These are phyloP conservation scores for Geodia barretti DNA, from an alignment of 37 sponge, comb jelly and placozoan genomes.

Conservation along the genomic window DNA sequence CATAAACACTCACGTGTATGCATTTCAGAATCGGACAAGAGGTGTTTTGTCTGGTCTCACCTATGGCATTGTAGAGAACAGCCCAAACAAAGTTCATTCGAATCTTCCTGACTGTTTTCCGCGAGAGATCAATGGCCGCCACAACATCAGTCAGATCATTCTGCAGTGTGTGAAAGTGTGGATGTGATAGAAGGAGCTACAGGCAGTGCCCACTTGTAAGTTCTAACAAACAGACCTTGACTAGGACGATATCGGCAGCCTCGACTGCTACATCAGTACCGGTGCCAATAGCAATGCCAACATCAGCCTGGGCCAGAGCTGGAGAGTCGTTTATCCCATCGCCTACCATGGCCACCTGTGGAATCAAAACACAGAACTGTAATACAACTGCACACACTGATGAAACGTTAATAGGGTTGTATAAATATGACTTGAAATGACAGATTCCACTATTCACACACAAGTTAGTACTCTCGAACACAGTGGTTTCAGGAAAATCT, in stretches of 20 bases:
- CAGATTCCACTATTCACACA: too few species aligned
- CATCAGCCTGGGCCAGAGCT: slow-evolving; percentile 92
- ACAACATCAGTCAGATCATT: slow-evolving; percentile 83
- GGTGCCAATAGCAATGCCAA: slow-evolving; percentile 89
- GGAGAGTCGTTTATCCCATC: slow-evolving; percentile 96
- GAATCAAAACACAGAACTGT: neutral
- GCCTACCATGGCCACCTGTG: slow-evolving; percentile 64
- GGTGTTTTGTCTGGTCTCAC: too few species aligned
- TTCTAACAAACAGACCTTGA: slow-evolving; percentile 56
- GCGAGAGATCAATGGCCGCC: slow-evolving; percentile 81
- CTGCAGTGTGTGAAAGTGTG: slow-evolving; percentile 25
- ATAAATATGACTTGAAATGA: too few species aligned
- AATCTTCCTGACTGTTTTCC: slow-evolving; percentile 73
- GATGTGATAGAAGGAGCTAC: neutral
- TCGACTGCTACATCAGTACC: slow-evolving; percentile 96
- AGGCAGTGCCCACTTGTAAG: neutral
- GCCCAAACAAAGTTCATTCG: slow-evolving; percentile 89
- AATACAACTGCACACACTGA: neutral
- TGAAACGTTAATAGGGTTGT: too few species aligned
- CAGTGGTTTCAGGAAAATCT: too few species aligned
- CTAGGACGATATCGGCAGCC: slow-evolving; percentile 86
- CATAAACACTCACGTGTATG: too few species aligned
- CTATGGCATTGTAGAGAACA: slow-evolving; percentile 74
- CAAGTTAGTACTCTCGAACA: too few species aligned
- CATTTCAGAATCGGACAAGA: too few species aligned